Conservation (phyloP, 64 coral and sea anemone genomes). For the Pocillopora damicornis region DNA sequence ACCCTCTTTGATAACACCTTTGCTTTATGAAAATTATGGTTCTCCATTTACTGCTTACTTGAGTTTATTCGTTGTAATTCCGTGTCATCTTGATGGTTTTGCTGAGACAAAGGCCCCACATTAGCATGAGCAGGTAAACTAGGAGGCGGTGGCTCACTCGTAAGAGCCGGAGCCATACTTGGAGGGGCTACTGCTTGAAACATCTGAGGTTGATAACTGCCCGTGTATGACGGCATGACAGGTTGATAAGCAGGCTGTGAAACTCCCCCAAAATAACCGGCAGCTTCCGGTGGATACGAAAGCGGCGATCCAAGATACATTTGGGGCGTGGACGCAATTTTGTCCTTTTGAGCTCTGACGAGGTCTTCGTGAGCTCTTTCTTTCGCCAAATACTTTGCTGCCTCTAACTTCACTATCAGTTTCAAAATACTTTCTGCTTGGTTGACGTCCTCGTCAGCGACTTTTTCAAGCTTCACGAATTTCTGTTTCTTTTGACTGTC, state of each 20-base stretch:
- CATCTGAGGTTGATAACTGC: constrained; percentile 27
- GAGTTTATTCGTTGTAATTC: constrained; percentile 1
- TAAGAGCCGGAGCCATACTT: constrained; percentile 2
- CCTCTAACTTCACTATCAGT: constrained; percentile 54
- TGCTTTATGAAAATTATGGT: neutral
- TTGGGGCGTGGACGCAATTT: constrained; percentile 24
- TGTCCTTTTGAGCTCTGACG: constrained; percentile 33
- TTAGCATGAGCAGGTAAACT: neutral
- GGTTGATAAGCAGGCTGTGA: constrained; percentile 15
- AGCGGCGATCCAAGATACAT: neutral
- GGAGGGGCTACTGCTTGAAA: constrained; percentile 19
- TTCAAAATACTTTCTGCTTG: constrained; percentile 57
- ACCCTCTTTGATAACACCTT: no score
- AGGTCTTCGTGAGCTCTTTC: constrained; percentile 47
- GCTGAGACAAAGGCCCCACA: neutral
- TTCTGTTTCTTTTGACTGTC: constrained; percentile 35
- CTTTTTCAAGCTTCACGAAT: constrained; percentile 54
- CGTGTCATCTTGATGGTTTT: neutral
- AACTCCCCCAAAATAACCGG: constrained; percentile 30
- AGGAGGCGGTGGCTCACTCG: neutral
- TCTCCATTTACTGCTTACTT: neutral
- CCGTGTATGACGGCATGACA: constrained; percentile 33
- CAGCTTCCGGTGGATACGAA: neutral
- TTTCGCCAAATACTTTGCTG: constrained; percentile 58
- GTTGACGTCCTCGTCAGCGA: constrained; percentile 58